These are phyloP conservation scores for Xerus inauris DNA, from an alignment of 2,113 vertebrate species.

Conservation along the genomic window DNA sequence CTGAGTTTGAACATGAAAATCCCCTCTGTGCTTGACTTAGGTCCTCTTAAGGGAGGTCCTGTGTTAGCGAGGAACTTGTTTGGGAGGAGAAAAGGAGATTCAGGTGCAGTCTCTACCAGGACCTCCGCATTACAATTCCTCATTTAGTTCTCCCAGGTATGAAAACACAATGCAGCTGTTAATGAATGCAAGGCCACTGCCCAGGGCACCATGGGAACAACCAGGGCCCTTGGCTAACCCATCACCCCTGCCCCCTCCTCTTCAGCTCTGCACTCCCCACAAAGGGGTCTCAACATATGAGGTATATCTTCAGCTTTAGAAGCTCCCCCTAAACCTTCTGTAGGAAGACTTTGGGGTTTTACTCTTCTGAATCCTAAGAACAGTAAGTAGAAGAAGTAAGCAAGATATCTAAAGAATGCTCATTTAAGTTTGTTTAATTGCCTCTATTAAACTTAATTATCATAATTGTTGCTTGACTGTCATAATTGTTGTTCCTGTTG, in stretches of 20 bases:
- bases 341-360: not conserved
- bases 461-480: conserved; percentile 46
- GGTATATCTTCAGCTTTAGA: not conserved
- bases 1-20: not conserved
- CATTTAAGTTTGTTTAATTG: conserved; percentile 47
- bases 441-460: conserved; percentile 56
- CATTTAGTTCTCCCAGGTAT: not conserved
- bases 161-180: not conserved
- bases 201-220: accelerated
- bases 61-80: not conserved
- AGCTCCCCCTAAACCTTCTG: not conserved
- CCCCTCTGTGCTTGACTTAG: not conserved
- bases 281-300: too few species aligned
- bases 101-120: not conserved
- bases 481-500: conserved; percentile 43
- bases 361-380: conserved; percentile 1
- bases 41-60: not conserved
- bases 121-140: not conserved
- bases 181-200: not conserved
- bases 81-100: not conserved
- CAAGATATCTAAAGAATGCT: conserved; percentile 44
- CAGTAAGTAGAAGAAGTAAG: conserved; percentile 29
- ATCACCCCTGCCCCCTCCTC: accelerated
- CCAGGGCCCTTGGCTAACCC: not conserved
- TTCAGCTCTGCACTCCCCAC: not conserved